Percentiles rank a stretch among this genome's conserved stretches.
Evolutionary conservation across 2,888 invertebrate genomes (phyloP).

Genomic region (Poecilobothrus nobilitatus): DNA sequence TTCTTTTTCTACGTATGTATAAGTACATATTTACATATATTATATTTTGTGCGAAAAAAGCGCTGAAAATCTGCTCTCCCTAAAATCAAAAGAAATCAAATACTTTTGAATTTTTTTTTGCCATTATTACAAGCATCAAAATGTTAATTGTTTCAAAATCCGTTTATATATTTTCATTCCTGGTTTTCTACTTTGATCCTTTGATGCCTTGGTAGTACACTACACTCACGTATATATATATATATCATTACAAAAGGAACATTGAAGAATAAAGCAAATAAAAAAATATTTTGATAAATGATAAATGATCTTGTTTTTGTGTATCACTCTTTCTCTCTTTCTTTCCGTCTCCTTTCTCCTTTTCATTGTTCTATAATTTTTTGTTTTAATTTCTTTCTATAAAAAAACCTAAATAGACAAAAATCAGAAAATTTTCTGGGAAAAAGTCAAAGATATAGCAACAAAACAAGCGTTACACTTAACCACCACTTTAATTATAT

Average conservation of each 20-base stretch:
- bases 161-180: no score
- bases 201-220: no score
- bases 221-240: neutral
- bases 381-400: neutral
- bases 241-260: neutral
- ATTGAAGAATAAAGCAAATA: neutral
- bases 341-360: neutral
- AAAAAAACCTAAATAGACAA: neutral
- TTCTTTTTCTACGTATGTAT: no score
- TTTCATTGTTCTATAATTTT: neutral
- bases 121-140: no score
- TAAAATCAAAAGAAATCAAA: no score
- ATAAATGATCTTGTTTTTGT: neutral
- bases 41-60: no score
- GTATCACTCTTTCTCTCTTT: no score
- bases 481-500: no score
- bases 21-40: no score
- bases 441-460: neutral
- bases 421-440: neutral
- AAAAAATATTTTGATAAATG: neutral
- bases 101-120: no score
- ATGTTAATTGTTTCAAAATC: neutral
- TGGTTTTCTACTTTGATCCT: neutral
- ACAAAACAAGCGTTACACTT: neutral
- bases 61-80: no score